Evolutionary conservation across 2,888 invertebrate genomes (phyloP).

Genomic region (Spodoptera exigua): DNA sequence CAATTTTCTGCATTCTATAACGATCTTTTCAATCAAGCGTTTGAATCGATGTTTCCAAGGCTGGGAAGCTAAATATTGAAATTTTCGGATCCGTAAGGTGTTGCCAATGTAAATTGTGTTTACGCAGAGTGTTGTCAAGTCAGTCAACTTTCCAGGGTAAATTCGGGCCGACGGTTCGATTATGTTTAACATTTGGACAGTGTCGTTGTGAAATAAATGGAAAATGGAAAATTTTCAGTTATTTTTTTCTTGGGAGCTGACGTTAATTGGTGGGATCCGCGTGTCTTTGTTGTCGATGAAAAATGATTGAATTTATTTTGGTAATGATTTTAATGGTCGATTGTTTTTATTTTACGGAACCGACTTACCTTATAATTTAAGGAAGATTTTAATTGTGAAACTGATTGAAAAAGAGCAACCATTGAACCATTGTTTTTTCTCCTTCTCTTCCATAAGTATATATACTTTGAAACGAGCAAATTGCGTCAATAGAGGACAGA

Average conservation of each 20-base stretch:
- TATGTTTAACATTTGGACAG: conserved; percentile 54
- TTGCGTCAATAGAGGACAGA: too few species aligned
- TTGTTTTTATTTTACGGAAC: too few species aligned
- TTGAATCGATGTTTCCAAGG: conserved; percentile 48
- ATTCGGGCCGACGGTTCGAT: conserved; percentile 55
- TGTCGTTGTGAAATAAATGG: conserved; percentile 34
- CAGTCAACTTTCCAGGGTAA: conserved; percentile 64
- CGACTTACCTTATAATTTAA: too few species aligned
- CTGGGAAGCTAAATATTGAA: conserved; percentile 67
- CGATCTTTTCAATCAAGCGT: conserved; percentile 39
- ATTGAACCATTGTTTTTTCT: too few species aligned
- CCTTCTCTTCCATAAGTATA: too few species aligned
- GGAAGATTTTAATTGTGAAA: too few species aligned
- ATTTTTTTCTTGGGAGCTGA: conserved; percentile 16
- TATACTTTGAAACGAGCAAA: too few species aligned
- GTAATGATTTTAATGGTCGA: too few species aligned
- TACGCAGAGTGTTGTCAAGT: conserved; percentile 66
- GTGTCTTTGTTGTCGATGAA: conserved; percentile 9
- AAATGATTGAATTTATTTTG: conserved; percentile 1
- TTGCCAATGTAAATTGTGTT: conserved; percentile 71
- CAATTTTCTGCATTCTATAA: conserved; percentile 1
- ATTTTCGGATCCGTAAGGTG: conserved; percentile 66
- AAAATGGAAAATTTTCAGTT: conserved; percentile 36
- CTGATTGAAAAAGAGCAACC: too few species aligned
- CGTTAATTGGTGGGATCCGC: conserved; percentile 30